A percentile compares a stretch with the other conserved stretches of the same genome.
phyloP scores from a whole-genome alignment of 2,888 invertebrate genomes.

The Eupithecia subumbrata region DNA sequence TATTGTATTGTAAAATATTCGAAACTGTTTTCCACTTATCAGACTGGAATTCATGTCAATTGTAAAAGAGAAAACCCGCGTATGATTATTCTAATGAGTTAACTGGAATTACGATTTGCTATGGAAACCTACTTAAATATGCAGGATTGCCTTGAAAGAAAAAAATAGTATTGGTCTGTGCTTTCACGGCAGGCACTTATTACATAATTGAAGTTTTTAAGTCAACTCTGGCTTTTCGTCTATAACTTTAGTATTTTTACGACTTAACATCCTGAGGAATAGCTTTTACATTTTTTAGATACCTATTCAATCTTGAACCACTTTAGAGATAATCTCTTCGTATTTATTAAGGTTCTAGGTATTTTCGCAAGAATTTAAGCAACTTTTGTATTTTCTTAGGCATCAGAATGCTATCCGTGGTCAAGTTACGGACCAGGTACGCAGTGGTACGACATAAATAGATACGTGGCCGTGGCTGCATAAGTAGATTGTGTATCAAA shows the following conservation, averaged over 20 bases:
- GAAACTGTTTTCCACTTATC: constrained; percentile 9
- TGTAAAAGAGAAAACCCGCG: constrained; percentile 24
- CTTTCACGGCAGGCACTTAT: not conserved
- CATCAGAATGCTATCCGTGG: not conserved
- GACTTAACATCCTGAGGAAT: not conserved
- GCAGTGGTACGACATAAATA: constrained; percentile 18
- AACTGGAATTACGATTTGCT: constrained; percentile 10
- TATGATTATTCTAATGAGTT: constrained; percentile 29
- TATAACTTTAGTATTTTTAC: not conserved
- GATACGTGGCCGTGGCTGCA: not conserved
- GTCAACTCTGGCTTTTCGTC: not conserved
- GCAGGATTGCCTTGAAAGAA: not conserved
- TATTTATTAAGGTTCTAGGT: not conserved
- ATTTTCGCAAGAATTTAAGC: not conserved
- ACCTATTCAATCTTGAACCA: not conserved
- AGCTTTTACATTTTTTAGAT: too few species aligned
- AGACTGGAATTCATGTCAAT: constrained; percentile 31
- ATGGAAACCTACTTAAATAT: not conserved
- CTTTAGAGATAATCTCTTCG: not conserved
- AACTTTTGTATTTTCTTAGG: not conserved
- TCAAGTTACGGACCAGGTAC: constrained; percentile 17
- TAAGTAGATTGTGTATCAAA: constrained; percentile 17
- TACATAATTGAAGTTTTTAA: not conserved
- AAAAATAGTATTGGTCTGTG: not conserved
- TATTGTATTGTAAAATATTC: not conserved